Evolutionary conservation across 1,140 invertebrate genomes (phyloP).

Genomic region (Papilio polyxenes): DNA sequence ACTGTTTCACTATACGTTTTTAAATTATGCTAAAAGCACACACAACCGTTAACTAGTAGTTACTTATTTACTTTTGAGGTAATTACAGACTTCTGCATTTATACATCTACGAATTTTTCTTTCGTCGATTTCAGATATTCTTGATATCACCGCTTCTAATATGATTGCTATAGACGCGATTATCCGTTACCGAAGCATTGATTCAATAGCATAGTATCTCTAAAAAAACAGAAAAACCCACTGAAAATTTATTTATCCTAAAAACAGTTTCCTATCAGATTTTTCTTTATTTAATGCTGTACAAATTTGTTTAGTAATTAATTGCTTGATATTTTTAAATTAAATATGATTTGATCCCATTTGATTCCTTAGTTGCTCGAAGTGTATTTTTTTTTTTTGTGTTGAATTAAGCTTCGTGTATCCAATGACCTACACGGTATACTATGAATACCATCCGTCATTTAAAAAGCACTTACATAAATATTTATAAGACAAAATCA

Average conservation of each 20-base stretch:
- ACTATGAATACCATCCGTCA: conserved; percentile 6
- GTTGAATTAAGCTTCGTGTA: conserved; percentile 25
- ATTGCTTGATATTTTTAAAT: too few relatives aligned
- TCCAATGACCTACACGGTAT: conserved; percentile 16
- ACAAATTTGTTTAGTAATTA: too few relatives aligned
- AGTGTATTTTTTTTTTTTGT: neutral
- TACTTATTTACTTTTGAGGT: neutral
- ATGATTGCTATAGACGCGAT: too few relatives aligned
- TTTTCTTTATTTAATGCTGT: too few relatives aligned
- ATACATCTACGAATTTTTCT: too few relatives aligned
- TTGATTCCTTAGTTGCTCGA: conserved; percentile 9
- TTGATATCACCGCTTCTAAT: too few relatives aligned
- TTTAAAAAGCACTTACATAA: conserved; percentile 26
- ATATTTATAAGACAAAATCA: conserved; percentile 29
- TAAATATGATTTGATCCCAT: neutral
- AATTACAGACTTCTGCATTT: neutral
- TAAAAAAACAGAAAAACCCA: too few relatives aligned
- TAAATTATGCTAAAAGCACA: neutral
- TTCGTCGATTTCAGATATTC: too few relatives aligned
- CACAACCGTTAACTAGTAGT: neutral
- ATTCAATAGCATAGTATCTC: too few relatives aligned
- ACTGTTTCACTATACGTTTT: neutral
- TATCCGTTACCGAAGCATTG: too few relatives aligned
- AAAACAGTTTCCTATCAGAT: too few relatives aligned
- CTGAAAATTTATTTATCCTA: too few relatives aligned